phyloP scores from a whole-genome alignment of 2,888 invertebrate species.

The Drosophila peninsularis region DNA sequence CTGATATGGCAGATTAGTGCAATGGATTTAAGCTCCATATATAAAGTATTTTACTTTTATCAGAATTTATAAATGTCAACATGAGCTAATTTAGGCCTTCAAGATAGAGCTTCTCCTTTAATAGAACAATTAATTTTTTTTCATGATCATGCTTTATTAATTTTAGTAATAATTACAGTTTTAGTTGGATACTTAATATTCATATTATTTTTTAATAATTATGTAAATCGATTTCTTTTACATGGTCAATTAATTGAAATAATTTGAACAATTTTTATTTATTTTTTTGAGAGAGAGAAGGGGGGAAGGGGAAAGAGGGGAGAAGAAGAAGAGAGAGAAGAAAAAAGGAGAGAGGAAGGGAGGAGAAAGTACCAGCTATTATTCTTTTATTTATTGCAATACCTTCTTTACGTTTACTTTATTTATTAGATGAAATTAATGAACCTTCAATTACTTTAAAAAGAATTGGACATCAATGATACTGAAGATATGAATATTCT shows the following conservation, averaged over 20 bases:
- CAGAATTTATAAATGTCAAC: constrained; percentile 86
- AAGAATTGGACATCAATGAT: constrained; percentile 82
- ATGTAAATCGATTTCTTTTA: constrained; percentile 86
- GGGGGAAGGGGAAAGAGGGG: too few species aligned
- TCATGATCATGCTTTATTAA: constrained; percentile 87
- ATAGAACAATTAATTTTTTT: constrained; percentile 89
- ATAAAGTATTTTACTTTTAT: constrained; percentile 88
- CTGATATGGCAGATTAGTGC: constrained; percentile 88
- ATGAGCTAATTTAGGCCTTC: constrained; percentile 86
- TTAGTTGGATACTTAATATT: constrained; percentile 87
- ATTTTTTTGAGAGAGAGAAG: too few species aligned
- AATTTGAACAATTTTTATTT: constrained; percentile 88
- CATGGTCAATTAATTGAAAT: constrained; percentile 87
- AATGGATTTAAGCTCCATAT: constrained; percentile 89
- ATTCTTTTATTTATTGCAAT: constrained; percentile 88
- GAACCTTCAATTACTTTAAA: constrained; percentile 87
- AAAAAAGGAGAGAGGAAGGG: too few species aligned
- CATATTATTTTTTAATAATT: constrained; percentile 87
- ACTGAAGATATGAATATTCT: neutral
- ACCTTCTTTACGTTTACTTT: constrained; percentile 87
- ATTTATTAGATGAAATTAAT: constrained; percentile 88
- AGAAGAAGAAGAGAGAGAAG: too few species aligned
- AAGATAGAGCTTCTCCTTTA: constrained; percentile 87
- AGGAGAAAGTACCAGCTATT: constrained; percentile 87
- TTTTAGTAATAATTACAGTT: constrained; percentile 87